Evolutionary conservation across 2,113 vertebrate genomes (phyloP), one percentile per base, ranked within the genome.

Genomic region (Stigmatopora argus): DNA sequence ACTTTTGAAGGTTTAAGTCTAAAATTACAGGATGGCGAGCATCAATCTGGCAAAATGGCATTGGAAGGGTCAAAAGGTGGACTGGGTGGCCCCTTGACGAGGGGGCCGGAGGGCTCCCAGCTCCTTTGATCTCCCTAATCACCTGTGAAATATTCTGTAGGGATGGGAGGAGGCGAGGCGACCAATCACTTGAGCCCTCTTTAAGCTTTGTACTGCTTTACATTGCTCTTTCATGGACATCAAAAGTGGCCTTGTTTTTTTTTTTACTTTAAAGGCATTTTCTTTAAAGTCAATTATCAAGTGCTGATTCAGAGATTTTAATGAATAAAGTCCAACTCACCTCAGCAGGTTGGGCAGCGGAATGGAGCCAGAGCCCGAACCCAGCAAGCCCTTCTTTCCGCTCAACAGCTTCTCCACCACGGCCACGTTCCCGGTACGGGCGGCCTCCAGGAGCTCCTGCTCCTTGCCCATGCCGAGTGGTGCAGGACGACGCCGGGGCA

Each of bases 341-440:
- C 96, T 97, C 81, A 98, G 90, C 41, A 98, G 92, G 87, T 89
- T 95, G 83, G 95, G 94, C 76, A 98, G 90, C 75, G 94, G 95
- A 83, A 96, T 92, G 88, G 96, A 92, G 79, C 94, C 93, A 58
- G 96, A 94, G 82, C 94, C 92, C 70, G 94, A 92, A 82, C 96
- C 95, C 89, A 98, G 91, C 78, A 98, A 92, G 89, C 95, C 96
- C 86, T 93, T 95, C 89, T 93, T 94, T 67, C 95, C 95, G 85
- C 93, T 96, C 77, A 98, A 88, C 89, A 98, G 89, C 92, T 97
- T 98, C 90, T 97, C 96, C 92, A 98, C 96, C 89, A 96, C 81
- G 85, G 90, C 92, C 81, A 98, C 95, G 84, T 98, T 98, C 85
- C 96, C 96, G 62, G 94, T 98, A 77, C 96, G 96, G 84, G 96